A percentile compares a stretch with the other conserved stretches of the same genome.
phyloP scores from a whole-genome alignment of 1,140 invertebrate genomes.

The Oncopodura yosiiana region DNA sequence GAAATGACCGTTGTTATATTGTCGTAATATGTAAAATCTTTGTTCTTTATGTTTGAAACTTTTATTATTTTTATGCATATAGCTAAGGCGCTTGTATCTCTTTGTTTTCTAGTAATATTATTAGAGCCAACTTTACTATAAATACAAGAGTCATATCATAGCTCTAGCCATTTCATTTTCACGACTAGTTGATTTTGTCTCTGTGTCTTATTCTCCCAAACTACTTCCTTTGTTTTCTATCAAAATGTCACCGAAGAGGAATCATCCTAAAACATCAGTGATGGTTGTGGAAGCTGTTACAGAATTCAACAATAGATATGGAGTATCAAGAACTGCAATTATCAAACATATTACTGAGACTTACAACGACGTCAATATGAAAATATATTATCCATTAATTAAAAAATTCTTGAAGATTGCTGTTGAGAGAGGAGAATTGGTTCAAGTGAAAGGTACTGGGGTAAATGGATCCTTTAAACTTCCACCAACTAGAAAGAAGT shows the following conservation, averaged over 20 bases:
- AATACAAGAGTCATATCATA: no score
- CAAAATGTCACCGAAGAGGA: constrained; percentile 12
- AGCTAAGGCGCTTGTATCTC: no score
- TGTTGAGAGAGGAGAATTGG: constrained; percentile 27
- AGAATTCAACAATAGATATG: constrained; percentile 35
- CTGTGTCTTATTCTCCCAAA: no score
- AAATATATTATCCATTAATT: constrained; percentile 29
- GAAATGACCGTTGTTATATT: constrained; percentile 5
- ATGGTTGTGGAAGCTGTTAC: constrained; percentile 40
- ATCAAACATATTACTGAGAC: constrained; percentile 36
- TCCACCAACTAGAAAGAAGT: neutral
- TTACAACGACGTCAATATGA: constrained; percentile 36
- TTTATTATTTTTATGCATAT: no score
- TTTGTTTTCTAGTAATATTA: no score
- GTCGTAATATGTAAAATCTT: no score
- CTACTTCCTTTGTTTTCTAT: no score
- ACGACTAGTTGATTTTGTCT: no score
- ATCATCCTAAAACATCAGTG: constrained; percentile 36
- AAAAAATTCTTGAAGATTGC: constrained; percentile 34
- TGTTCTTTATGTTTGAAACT: no score
- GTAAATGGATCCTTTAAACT: constrained; percentile 35
- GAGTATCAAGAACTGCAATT: constrained; percentile 28
- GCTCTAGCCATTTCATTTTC: no score
- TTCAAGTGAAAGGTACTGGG: constrained; percentile 36
- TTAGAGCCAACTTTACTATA: no score